Conservation (phyloP, 2,113 vertebrate genomes). For the Siniperca chuatsi region DNA sequence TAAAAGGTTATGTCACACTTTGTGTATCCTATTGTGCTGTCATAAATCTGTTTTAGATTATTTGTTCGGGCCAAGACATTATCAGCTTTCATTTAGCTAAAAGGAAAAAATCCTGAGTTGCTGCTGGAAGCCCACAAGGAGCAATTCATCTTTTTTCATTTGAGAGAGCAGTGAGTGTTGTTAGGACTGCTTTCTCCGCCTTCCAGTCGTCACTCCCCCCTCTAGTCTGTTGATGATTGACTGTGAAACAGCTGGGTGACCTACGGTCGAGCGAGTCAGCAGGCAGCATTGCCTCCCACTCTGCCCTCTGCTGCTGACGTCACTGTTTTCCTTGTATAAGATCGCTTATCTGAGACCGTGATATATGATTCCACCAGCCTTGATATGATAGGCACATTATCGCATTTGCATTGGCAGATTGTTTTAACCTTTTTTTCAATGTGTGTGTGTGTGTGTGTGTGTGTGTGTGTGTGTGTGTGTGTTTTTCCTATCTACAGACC, state of each 20-base stretch:
- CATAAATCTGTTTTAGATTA: neutral
- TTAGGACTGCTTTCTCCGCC: neutral
- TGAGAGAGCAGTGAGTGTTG: slow-evolving; percentile 19
- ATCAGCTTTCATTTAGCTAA: slow-evolving; percentile 11
- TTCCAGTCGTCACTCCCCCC: slow-evolving; percentile 1
- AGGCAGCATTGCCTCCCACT: slow-evolving; percentile 64
- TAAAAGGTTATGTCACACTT: slow-evolving; percentile 10
- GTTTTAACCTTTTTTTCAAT: slow-evolving; percentile 52
- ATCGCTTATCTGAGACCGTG: slow-evolving; percentile 66
- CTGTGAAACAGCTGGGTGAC: slow-evolving; percentile 81
- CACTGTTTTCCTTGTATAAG: slow-evolving; percentile 55
- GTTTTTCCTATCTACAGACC: slow-evolving; percentile 70
- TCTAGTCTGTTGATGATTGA: slow-evolving; percentile 82
- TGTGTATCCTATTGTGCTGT: neutral
- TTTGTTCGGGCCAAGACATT: neutral
- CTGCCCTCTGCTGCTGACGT: slow-evolving; percentile 49
- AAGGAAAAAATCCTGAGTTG: neutral
- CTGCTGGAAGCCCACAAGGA: slow-evolving; percentile 10
- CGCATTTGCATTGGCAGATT: slow-evolving; percentile 67
- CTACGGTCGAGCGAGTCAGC: slow-evolving; percentile 73
- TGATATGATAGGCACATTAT: slow-evolving; percentile 62
- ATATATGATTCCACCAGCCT: slow-evolving; percentile 66
- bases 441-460: slow-evolving; percentile 51
- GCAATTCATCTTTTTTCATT: slow-evolving; percentile 20
- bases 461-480: slow-evolving; percentile 51